phyloP scores from a whole-genome alignment of 2,888 invertebrate species.

The Lithophane semibrunnea region DNA sequence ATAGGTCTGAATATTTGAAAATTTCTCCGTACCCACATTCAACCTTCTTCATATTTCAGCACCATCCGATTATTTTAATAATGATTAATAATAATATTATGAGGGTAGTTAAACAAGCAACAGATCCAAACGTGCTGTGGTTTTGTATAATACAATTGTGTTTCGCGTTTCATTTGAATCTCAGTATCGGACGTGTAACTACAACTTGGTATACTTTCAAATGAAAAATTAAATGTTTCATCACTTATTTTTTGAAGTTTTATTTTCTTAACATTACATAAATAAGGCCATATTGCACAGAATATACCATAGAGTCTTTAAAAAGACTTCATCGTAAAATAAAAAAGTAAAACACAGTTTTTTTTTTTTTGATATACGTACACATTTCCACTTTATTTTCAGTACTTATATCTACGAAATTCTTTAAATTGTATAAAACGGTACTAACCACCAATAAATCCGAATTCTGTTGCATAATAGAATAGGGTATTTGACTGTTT shows the following conservation, averaged over 20 bases:
- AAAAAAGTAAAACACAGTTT: neutral
- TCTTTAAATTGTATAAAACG: neutral
- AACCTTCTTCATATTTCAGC: neutral
- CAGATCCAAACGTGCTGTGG: slow-evolving; percentile 61
- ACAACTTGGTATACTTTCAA: slow-evolving; percentile 90
- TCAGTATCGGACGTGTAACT: slow-evolving; percentile 88
- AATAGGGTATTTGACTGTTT: too few species aligned
- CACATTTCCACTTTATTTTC: neutral
- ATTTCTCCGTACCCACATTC: neutral
- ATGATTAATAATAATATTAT: too few species aligned
- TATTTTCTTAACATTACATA: slow-evolving; percentile 55
- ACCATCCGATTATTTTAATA: neutral
- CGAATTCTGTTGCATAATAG: neutral
- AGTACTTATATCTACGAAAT: neutral
- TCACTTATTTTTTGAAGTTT: slow-evolving; percentile 78
- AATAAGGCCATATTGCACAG: neutral
- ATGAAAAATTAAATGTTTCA: slow-evolving; percentile 90
- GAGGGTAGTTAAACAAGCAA: slow-evolving; percentile 57
- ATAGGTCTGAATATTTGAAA: neutral
- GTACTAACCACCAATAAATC: neutral
- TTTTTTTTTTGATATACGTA: too few species aligned
- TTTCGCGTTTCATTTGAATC: slow-evolving; percentile 90
- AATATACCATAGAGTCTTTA: neutral
- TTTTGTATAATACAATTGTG: slow-evolving; percentile 88
- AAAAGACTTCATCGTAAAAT: neutral